Percentiles rank a stretch among this genome's conserved stretches.
phyloP scores from a whole-genome alignment of 2,113 vertebrate genomes.

The Hydrochoerus hydrochaeris region DNA sequence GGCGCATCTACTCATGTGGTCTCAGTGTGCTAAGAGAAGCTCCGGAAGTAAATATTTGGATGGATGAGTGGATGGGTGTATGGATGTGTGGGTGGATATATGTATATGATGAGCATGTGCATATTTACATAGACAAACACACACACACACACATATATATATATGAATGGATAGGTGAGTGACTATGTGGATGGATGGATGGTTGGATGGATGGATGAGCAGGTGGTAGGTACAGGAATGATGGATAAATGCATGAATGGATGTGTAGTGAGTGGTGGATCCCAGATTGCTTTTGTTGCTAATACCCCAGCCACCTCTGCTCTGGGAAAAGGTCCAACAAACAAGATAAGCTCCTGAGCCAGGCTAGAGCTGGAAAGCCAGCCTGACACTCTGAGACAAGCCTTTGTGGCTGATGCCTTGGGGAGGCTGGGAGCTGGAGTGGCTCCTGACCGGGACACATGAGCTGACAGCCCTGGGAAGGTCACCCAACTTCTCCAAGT shows the following conservation, averaged over 20 bases:
- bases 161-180: too few relatives aligned
- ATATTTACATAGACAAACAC: too few relatives aligned
- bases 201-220: too few relatives aligned
- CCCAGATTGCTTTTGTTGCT: background rate
- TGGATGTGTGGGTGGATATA: too few relatives aligned
- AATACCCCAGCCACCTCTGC: slow-evolving; percentile 21
- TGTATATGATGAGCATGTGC: background rate
- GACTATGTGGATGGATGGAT: too few relatives aligned
- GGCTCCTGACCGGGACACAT: slow-evolving; percentile 50
- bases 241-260: background rate
- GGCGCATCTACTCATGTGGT: background rate
- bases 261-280: too few relatives aligned
- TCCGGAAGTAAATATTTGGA: background rate
- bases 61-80: fast-evolving
- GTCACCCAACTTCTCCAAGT: background rate
- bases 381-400: slow-evolving; percentile 18
- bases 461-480: slow-evolving; percentile 23
- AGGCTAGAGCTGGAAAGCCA: slow-evolving; percentile 33
- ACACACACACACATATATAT: background rate
- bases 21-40: background rate
- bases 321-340: slow-evolving; percentile 13
- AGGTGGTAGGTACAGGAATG: background rate
- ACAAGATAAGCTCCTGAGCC: slow-evolving; percentile 22
- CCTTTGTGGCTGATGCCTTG: background rate
- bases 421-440: background rate